A percentile compares a stretch with the other conserved stretches of the same genome.
Evolutionary conservation across 2,888 invertebrate genomes (phyloP).

Genomic region (Spialia ferax): DNA sequence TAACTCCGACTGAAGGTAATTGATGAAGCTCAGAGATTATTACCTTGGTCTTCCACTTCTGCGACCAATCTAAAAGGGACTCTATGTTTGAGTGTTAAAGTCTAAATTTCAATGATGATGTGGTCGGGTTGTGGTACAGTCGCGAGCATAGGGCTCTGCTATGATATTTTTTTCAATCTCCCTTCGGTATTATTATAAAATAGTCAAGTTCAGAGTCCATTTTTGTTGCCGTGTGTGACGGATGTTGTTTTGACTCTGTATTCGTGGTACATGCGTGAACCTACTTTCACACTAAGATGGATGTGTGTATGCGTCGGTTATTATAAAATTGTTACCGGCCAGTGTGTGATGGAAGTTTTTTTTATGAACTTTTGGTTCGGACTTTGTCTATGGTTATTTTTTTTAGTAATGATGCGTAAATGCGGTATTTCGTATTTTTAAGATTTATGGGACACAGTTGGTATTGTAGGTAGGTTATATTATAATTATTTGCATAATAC

Average conservation of each 20-base stretch:
- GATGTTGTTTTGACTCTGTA: constrained; percentile 70
- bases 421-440: no score
- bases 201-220: constrained; percentile 73
- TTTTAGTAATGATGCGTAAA: no score
- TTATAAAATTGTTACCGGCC: constrained; percentile 19
- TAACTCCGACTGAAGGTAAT: constrained; percentile 84
- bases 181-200: constrained; percentile 82
- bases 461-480: no score
- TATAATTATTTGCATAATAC: no score
- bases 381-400: background rate
- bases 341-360: constrained; percentile 1
- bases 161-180: constrained; percentile 57
- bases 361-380: background rate
- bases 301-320: constrained; percentile 38
- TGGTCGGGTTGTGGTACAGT: constrained; percentile 66
- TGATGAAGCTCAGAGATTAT: constrained; percentile 85
- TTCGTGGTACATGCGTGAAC: constrained; percentile 43
- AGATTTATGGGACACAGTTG: no score
- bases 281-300: constrained; percentile 21
- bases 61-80: constrained; percentile 43
- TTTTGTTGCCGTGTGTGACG: constrained; percentile 73
- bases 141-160: constrained; percentile 73
- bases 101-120: constrained; percentile 16
- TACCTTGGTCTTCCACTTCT: constrained; percentile 59
- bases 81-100: constrained; percentile 8